Percentiles rank a stretch among this genome's conserved stretches.
These are phyloP conservation scores for Prochilodus magdalenae DNA, from an alignment of 2,113 vertebrate genomes.

Conservation along the genomic window DNA sequence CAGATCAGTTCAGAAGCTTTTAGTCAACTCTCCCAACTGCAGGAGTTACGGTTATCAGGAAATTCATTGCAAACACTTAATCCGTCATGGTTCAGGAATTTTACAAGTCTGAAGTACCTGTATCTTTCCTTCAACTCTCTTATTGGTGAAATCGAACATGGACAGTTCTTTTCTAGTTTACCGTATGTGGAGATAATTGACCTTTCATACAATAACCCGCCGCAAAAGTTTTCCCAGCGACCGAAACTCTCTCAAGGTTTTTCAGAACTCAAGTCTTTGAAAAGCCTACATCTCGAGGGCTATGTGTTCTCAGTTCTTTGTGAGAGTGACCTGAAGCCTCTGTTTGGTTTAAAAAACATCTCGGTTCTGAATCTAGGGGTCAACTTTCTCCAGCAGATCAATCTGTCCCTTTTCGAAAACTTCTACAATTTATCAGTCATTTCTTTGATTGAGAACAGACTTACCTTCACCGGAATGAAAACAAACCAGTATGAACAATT, in stretches of 20 bases:
- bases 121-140: conserved; percentile 68
- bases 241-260: conserved; percentile 62
- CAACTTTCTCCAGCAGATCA: conserved; percentile 72
- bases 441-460: conserved; percentile 72
- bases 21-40: conserved; percentile 36
- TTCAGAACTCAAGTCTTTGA: conserved; percentile 57
- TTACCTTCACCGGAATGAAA: conserved; percentile 40
- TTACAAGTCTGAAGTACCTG: conserved; percentile 54
- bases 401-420: conserved; percentile 61
- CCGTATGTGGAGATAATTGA: conserved; percentile 66
- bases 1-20: conserved; percentile 58
- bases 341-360: conserved; percentile 66
- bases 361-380: conserved; percentile 62
- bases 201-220: conserved; percentile 68
- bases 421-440: conserved; percentile 62
- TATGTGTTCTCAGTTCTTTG: conserved; percentile 69
- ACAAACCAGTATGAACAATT: not conserved
- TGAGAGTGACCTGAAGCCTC: conserved; percentile 59
- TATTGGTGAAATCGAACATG: conserved; percentile 50
- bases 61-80: conserved; percentile 46
- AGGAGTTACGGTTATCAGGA: conserved; percentile 57
- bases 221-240: conserved; percentile 39
- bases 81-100: conserved; percentile 59
- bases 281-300: conserved; percentile 61
- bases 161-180: conserved; percentile 61